phyloP scores from a whole-genome alignment of 2,888 invertebrate species.

The Glaucopsyche alexis region DNA sequence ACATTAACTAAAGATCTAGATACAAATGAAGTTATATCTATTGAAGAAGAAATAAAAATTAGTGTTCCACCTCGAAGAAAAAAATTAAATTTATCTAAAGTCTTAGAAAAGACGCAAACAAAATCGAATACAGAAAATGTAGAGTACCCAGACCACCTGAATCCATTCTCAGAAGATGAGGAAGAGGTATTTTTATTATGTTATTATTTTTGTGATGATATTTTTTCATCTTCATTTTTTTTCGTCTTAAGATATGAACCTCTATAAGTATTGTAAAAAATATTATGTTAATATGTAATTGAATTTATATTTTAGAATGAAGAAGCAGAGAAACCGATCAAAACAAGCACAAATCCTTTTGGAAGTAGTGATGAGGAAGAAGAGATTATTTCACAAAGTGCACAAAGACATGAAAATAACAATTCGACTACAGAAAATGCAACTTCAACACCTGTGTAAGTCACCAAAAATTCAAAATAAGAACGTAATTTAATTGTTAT shows the following conservation, averaged over 20 bases:
- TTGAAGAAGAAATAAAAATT: constrained; percentile 56
- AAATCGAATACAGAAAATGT: constrained; percentile 38
- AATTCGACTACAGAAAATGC: constrained; percentile 47
- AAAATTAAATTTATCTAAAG: constrained; percentile 46
- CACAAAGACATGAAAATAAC: constrained; percentile 46
- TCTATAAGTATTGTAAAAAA: neutral
- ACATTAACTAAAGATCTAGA: neutral
- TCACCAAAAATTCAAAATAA: neutral
- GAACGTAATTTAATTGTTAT: neutral
- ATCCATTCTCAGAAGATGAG: constrained; percentile 90
- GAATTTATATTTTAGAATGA: constrained; percentile 36
- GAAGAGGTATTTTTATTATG: constrained; percentile 52
- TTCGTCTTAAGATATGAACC: too few species aligned
- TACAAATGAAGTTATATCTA: constrained; percentile 38
- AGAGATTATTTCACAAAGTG: constrained; percentile 61
- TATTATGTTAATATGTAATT: neutral
- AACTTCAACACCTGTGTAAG: constrained; percentile 55
- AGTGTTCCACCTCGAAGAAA: constrained; percentile 71
- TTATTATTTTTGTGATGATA: constrained; percentile 9
- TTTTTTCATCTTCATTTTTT: neutral
- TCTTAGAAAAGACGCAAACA: neutral
- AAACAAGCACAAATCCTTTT: constrained; percentile 83
- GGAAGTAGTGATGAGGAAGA: constrained; percentile 84
- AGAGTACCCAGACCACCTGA: constrained; percentile 87
- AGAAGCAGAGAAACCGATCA: constrained; percentile 49